phyloP scores from a whole-genome alignment of 2,888 invertebrate species.

The Orthosia gracilis region DNA sequence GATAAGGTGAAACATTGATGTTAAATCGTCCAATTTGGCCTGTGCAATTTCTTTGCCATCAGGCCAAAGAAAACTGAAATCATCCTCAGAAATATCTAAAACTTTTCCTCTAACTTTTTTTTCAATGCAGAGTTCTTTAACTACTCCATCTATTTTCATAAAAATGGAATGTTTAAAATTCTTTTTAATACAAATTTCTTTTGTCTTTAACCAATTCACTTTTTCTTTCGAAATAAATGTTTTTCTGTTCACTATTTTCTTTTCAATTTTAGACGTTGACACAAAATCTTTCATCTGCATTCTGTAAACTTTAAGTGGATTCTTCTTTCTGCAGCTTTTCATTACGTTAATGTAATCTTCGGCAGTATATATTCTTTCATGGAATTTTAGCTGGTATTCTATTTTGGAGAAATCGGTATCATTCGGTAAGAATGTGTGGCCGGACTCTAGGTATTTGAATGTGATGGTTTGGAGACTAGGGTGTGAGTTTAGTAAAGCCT shows the following conservation, averaged over 20 bases:
- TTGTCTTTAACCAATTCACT: not conserved
- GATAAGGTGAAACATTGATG: conserved; percentile 13
- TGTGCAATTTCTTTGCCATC: conserved; percentile 32
- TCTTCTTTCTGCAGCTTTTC: not conserved
- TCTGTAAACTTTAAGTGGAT: conserved; percentile 8
- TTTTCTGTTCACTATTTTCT: not conserved
- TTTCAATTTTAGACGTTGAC: not conserved
- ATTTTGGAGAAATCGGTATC: conserved; percentile 43
- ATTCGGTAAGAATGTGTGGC: conserved; percentile 32
- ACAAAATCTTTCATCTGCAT: conserved; percentile 11
- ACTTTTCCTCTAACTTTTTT: not conserved
- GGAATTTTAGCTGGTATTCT: conserved; percentile 33
- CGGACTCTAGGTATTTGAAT: conserved; percentile 17
- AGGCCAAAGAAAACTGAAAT: conserved; percentile 29
- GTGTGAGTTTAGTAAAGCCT: conserved; percentile 27
- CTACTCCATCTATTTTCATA: not conserved
- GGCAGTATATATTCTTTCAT: conserved; percentile 39
- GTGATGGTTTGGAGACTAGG: conserved; percentile 8
- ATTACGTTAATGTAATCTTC: too few relatives aligned
- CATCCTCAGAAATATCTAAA: conserved; percentile 25
- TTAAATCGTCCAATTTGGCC: conserved; percentile 7
- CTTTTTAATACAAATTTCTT: conserved; percentile 5
- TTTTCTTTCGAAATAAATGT: conserved; percentile 1
- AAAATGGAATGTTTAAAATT: conserved; percentile 1
- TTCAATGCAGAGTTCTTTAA: not conserved